phyloP scores from a whole-genome alignment of 2,797 vertebrate species.

The Rhinogobio ventralis region DNA sequence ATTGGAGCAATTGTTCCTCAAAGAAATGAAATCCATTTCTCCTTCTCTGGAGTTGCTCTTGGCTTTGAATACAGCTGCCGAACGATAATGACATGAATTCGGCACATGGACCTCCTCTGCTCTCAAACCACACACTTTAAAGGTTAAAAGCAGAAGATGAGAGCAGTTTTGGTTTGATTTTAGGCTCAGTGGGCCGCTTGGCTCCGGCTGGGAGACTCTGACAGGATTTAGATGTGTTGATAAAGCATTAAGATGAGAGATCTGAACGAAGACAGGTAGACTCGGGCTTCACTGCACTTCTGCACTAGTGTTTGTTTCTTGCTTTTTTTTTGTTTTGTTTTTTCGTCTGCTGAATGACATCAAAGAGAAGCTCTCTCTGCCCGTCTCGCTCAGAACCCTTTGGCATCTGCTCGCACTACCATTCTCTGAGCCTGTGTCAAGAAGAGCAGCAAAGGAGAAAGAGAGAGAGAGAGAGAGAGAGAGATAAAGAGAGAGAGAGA shows the following conservation, averaged over 20 bases:
- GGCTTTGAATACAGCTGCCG: background rate
- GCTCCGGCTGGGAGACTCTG: conserved; percentile 25
- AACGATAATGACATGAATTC: conserved; percentile 6
- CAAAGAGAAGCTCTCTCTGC: conserved; percentile 74
- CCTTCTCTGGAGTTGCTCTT: conserved; percentile 11
- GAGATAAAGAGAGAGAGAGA: conserved; percentile 17
- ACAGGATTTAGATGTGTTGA: conserved; percentile 50
- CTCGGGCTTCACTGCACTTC: conserved; percentile 31
- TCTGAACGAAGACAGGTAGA: conserved; percentile 48
- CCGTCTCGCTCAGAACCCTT: conserved; percentile 69
- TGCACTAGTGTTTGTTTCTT: conserved; percentile 48
- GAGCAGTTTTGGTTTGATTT: conserved; percentile 30
- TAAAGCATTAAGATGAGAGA: conserved; percentile 37
- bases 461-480: conserved; percentile 1
- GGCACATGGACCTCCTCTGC: background rate
- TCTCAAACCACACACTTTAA: conserved; percentile 27
- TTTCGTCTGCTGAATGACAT: conserved; percentile 79
- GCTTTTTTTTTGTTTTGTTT: conserved; percentile 58
- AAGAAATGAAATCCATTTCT: background rate
- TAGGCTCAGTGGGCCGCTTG: conserved; percentile 23
- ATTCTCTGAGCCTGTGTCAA: conserved; percentile 71
- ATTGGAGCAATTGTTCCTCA: background rate
- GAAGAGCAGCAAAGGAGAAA: conserved; percentile 39
- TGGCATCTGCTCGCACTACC: conserved; percentile 80
- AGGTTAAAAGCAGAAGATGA: conserved; percentile 42